Conservation (phyloP, 2,113 vertebrate genomes). For the Helogale parvula region DNA sequence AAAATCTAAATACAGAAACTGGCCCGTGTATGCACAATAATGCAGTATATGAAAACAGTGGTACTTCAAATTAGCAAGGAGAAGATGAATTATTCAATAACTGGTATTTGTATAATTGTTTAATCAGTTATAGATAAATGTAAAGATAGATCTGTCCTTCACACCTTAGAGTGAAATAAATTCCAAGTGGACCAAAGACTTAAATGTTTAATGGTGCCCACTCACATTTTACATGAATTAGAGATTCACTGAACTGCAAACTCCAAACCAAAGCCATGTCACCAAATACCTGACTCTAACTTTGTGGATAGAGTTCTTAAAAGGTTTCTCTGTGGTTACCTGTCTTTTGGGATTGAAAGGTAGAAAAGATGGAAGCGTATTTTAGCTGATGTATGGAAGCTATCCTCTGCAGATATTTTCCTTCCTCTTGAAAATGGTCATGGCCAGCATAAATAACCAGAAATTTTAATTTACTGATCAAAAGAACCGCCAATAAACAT, state of each 20-base stretch:
- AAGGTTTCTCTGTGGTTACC: not conserved
- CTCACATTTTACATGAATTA: not conserved
- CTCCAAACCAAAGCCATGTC: not conserved
- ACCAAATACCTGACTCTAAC: not conserved
- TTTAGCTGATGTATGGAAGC: not conserved
- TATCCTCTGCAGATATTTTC: not conserved
- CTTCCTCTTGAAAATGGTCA: not conserved
- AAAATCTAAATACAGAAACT: slow-evolving; percentile 1
- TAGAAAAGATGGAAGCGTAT: not conserved
- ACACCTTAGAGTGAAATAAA: not conserved
- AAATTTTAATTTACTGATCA: not conserved
- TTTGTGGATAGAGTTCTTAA: not conserved
- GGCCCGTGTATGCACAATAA: not conserved
- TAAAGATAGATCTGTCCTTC: not conserved
- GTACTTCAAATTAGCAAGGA: not conserved
- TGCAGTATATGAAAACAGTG: not conserved
- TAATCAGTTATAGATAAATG: not conserved
- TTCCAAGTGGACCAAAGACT: slow-evolving; percentile 1
- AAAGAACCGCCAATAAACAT: not conserved
- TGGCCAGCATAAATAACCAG: not conserved
- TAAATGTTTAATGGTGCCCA: not conserved
- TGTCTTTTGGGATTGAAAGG: not conserved
- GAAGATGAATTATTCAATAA: not conserved
- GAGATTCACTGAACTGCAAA: not conserved
- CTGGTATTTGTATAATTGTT: not conserved